A percentile compares a stretch with the other conserved stretches of the same genome.
phyloP scores from a whole-genome alignment of 1,140 invertebrate species.

The Eueides isabella region DNA sequence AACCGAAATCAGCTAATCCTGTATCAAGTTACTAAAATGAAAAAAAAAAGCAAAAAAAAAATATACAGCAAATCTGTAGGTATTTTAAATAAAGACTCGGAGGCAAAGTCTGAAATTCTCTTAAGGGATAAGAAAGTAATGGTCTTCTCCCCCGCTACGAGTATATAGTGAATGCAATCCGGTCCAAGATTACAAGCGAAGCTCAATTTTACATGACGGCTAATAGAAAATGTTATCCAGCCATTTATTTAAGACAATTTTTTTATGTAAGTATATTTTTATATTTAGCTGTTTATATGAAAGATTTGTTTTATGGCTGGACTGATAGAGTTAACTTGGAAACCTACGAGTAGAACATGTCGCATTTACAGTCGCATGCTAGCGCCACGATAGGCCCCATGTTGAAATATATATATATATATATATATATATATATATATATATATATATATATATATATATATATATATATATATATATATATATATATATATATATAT shows the following conservation, averaged over 20 bases:
- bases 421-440: no score
- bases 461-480: no score
- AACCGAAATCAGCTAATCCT: conserved; percentile 5
- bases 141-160: conserved; percentile 35
- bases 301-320: not conserved
- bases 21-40: conserved; percentile 24
- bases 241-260: not conserved
- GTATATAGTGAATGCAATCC: conserved; percentile 25
- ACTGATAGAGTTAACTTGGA: not conserved
- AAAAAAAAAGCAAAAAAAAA: conserved; percentile 12
- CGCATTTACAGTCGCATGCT: no score
- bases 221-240: conserved; percentile 7
- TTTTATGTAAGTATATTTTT: not conserved
- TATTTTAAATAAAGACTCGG: conserved; percentile 16
- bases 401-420: no score
- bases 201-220: conserved; percentile 16
- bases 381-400: no score
- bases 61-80: conserved; percentile 16
- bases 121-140: conserved; percentile 38
- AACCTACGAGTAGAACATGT: no score
- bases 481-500: no score
- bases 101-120: conserved; percentile 45
- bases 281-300: not conserved
- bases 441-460: no score
- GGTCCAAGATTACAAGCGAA: conserved; percentile 26